phyloP scores from a whole-genome alignment of 2,113 vertebrate species.

The Glaucidium brasilianum region DNA sequence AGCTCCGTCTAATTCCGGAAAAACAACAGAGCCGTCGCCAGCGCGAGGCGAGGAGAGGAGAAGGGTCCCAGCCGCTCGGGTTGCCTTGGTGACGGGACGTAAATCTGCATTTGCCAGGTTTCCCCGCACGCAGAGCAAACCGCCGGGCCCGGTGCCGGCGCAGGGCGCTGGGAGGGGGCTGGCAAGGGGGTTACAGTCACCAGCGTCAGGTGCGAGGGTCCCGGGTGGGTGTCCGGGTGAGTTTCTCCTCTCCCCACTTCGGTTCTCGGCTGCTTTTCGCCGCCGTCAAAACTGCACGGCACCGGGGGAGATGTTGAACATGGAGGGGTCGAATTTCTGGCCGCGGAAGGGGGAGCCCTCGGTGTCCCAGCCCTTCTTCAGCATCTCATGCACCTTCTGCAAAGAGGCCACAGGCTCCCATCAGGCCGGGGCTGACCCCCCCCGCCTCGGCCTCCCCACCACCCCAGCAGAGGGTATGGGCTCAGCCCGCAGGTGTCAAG shows the following conservation, averaged over 20 bases:
- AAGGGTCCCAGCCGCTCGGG: not conserved
- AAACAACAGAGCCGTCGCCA: not conserved
- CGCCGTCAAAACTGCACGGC: conserved; percentile 90
- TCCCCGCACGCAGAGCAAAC: not conserved
- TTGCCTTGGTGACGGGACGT: not conserved
- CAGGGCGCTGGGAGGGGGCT: not conserved
- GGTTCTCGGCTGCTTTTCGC: not conserved
- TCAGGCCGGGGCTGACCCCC: rapidly evolving
- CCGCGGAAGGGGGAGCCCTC: conserved; percentile 95
- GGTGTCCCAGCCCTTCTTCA: conserved; percentile 97
- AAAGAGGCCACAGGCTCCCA: not conserved
- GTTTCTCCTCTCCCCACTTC: not conserved
- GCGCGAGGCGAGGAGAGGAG: not conserved
- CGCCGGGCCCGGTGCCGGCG: not conserved
- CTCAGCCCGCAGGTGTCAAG: not conserved
- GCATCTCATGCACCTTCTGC: conserved; percentile 97
- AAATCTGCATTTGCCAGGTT: not conserved
- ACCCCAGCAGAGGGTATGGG: rapidly evolving
- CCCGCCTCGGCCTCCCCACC: not conserved
- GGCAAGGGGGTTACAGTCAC: not conserved
- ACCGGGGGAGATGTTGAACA: conserved; percentile 95
- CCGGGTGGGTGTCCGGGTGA: rapidly evolving
- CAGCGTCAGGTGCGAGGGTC: not conserved
- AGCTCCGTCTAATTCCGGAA: not conserved
- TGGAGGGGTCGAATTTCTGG: conserved; percentile 92